A percentile compares a stretch with the other conserved stretches of the same genome.
These are phyloP conservation scores for Lordiphosa clarofinis DNA, from an alignment of 1,140 invertebrate genomes.

Conservation along the genomic window DNA sequence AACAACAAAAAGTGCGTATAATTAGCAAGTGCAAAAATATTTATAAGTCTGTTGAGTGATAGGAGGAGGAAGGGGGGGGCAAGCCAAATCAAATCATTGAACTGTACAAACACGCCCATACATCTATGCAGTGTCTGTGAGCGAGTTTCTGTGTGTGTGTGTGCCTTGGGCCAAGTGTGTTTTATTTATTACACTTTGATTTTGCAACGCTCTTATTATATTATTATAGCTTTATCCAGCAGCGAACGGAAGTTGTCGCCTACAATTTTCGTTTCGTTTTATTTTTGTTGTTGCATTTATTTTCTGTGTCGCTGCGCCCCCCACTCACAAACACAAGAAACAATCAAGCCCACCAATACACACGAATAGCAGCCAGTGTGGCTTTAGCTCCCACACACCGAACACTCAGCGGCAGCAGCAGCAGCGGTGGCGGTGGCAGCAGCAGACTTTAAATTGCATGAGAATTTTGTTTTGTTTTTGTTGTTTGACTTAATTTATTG, in stretches of 20 bases:
- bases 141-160: constrained; percentile 14
- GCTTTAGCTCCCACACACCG: constrained; percentile 39
- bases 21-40: constrained; percentile 51
- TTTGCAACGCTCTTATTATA: constrained; percentile 64
- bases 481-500: constrained; percentile 67
- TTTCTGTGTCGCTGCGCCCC: constrained; percentile 46
- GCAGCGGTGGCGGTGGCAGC: constrained; percentile 30
- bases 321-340: constrained; percentile 17
- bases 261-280: constrained; percentile 69
- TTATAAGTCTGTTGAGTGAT: constrained; percentile 9
- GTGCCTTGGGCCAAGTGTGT: constrained; percentile 22
- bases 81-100: constrained; percentile 42
- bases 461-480: constrained; percentile 64
- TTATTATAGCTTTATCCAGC: constrained; percentile 66
- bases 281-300: constrained; percentile 12
- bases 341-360: constrained; percentile 30
- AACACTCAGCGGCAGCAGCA: not conserved
- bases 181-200: constrained; percentile 64
- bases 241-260: constrained; percentile 70
- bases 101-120: constrained; percentile 75
- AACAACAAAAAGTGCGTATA: constrained; percentile 56
- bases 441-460: constrained; percentile 67
- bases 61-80: constrained; percentile 1
- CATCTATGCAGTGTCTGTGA: constrained; percentile 38
- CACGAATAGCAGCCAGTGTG: constrained; percentile 21